Percentiles rank a stretch among this genome's conserved stretches.
phyloP scores from a whole-genome alignment of 1,140 invertebrate species.

The Drosophila santomea region DNA sequence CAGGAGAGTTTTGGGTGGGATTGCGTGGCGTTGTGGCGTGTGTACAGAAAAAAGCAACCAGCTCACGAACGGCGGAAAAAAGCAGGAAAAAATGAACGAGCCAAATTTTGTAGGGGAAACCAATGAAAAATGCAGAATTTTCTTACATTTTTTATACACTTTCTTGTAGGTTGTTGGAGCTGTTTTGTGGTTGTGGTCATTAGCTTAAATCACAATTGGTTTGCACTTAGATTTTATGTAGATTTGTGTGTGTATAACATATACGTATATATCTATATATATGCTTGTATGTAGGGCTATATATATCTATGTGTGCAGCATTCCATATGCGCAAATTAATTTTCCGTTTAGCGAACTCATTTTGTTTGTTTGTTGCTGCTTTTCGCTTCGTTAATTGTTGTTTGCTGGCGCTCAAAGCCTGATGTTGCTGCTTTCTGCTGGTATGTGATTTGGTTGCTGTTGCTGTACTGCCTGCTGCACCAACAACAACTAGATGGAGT shows the following conservation, averaged over 20 bases:
- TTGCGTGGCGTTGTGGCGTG: slow-evolving; percentile 68
- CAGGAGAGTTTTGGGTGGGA: slow-evolving; percentile 49
- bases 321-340: slow-evolving; percentile 72
- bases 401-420: slow-evolving; percentile 35
- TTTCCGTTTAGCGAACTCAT: slow-evolving; percentile 22
- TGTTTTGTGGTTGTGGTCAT: slow-evolving; percentile 44
- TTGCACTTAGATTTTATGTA: slow-evolving; percentile 61
- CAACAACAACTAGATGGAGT: slow-evolving; percentile 48
- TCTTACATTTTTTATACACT: slow-evolving; percentile 42
- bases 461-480: slow-evolving; percentile 32
- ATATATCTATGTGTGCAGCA: slow-evolving; percentile 51
- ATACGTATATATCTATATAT: slow-evolving; percentile 42
- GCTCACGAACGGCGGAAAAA: slow-evolving; percentile 30
- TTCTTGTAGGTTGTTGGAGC: slow-evolving; percentile 4
- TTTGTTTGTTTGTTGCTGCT: slow-evolving; percentile 23
- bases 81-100: slow-evolving; percentile 13
- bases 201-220: slow-evolving; percentile 76
- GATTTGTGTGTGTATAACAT: slow-evolving; percentile 64
- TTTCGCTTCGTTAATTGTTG: slow-evolving; percentile 19
- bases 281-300: slow-evolving; percentile 19
- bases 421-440: slow-evolving; percentile 24
- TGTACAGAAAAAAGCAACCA: slow-evolving; percentile 71
- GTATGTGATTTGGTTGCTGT: slow-evolving; percentile 13
- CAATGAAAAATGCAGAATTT: slow-evolving; percentile 26
- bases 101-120: slow-evolving; percentile 30